Evolutionary conservation across 1,140 invertebrate genomes (phyloP).

Genomic region (Listronotus bonariensis): DNA sequence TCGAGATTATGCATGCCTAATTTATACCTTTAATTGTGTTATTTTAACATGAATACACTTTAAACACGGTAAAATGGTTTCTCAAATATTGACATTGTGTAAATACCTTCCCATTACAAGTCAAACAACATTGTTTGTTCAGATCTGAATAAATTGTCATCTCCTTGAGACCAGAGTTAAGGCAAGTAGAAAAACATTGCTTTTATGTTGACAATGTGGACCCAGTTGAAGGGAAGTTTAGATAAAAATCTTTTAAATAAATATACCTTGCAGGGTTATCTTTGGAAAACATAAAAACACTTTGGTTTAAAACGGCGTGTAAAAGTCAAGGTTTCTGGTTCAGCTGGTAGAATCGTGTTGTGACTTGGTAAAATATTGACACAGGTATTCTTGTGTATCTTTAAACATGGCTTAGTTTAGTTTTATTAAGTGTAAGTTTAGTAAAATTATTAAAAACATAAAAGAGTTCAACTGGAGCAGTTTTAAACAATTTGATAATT

Average conservation of each 20-base stretch:
- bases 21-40: conserved; percentile 12
- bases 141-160: conserved; percentile 23
- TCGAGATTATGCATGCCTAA: too few relatives aligned
- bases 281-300: not conserved
- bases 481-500: too few relatives aligned
- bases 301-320: too few relatives aligned
- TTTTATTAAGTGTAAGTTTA: too few relatives aligned
- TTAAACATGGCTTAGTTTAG: too few relatives aligned
- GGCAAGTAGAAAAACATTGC: conserved; percentile 18
- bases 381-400: too few relatives aligned
- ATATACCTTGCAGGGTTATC: conserved; percentile 1
- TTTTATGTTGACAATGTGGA: conserved; percentile 12
- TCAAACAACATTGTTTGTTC: conserved; percentile 23
- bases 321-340: too few relatives aligned
- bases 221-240: conserved; percentile 9
- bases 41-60: conserved; percentile 18
- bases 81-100: conserved; percentile 21
- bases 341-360: too few relatives aligned
- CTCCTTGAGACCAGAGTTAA: conserved; percentile 21
- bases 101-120: conserved; percentile 25
- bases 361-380: too few relatives aligned
- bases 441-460: too few relatives aligned
- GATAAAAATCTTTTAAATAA: conserved; percentile 16
- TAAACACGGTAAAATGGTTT: conserved; percentile 8
- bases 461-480: too few relatives aligned